Evolutionary conservation across 2,113 vertebrate genomes (phyloP).

Genomic region (Poeciliopsis occidentalis): DNA sequence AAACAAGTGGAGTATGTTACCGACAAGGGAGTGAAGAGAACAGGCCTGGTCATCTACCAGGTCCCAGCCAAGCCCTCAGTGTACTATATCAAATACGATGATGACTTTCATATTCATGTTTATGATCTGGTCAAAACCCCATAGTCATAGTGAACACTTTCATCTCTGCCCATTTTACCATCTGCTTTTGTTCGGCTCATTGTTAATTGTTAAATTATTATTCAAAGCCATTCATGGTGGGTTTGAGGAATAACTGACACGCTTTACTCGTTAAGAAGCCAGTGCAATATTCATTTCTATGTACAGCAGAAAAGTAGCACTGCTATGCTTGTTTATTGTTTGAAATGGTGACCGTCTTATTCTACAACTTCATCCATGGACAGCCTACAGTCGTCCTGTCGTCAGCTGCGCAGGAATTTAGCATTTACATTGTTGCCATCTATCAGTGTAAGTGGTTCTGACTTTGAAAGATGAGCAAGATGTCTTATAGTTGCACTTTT

Average conservation of each 20-base stretch:
- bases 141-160: slow-evolving; percentile 68
- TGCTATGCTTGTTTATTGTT: slow-evolving; percentile 37
- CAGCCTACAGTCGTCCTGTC: slow-evolving; percentile 32
- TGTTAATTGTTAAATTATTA: slow-evolving; percentile 36
- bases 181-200: slow-evolving; percentile 41
- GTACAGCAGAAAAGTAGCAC: slow-evolving; percentile 70
- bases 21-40: slow-evolving; percentile 85
- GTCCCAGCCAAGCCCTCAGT: slow-evolving; percentile 85
- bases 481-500: slow-evolving; percentile 19
- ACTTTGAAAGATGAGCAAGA: slow-evolving; percentile 34
- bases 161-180: slow-evolving; percentile 21
- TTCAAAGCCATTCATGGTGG: slow-evolving; percentile 42
- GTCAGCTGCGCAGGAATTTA: slow-evolving; percentile 33
- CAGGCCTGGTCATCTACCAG: slow-evolving; percentile 85
- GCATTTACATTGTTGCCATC: slow-evolving; percentile 24
- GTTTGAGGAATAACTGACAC: slow-evolving; percentile 43
- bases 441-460: slow-evolving; percentile 30
- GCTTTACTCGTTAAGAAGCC: slow-evolving; percentile 51
- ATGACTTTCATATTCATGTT: slow-evolving; percentile 86
- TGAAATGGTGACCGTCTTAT: slow-evolving; percentile 24
- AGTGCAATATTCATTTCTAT: slow-evolving; percentile 54
- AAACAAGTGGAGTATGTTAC: slow-evolving; percentile 87
- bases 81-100: slow-evolving; percentile 86
- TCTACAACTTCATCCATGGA: slow-evolving; percentile 35
- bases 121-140: slow-evolving; percentile 86